Base-by-base conservation (phyloP, 2,888 invertebrate genomes). In the Diloba caeruleocephala region DNA sequence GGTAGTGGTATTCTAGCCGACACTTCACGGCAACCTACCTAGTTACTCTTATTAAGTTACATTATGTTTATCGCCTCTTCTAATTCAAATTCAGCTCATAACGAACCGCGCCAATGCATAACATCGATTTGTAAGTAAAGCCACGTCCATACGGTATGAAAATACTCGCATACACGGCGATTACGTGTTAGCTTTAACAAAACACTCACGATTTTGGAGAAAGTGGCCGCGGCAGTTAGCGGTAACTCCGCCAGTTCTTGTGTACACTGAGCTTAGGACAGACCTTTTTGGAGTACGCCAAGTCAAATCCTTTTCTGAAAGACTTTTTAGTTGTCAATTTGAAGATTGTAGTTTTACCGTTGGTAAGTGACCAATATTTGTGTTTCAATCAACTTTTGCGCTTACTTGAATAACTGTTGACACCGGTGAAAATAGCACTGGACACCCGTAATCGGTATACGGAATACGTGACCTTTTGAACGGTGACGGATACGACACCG, bases 121-220 rank as follows among this genome's bases (percentile, higher is more conserved):
- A 67, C 37, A 42, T 15, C 41, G 19, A 49, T 49, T 63, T 32
- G 31, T 33, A 31, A 63, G 63, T 63, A 61, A 63, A 38, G 41
- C 63, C 63, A 63, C 68, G 68, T 67, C 17, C 38, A 45, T 41
- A 60, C 29, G 15, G 43, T 41, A 49, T 41, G 68, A 61, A 21
- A 61, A 63, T 67, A 31, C 62, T 33, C 61, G 43, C 60, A 66
- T 66, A 66, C 53, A 66, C 45, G 50, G 44, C 45, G 54, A 64
- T 66, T 66, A 51, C 65, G 56, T 55, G 64, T 38, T n/a, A n/a
- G 43, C 45, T 58, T 72, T 71, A 68, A 58, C 43, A 72, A 72
- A 67, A 71, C 58, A 34, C 56, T 72, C 72, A 72, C 72, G 72
- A 60, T 71, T 68, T 74, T 53, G 64, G 74, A 65, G 72, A 72